Percentiles rank a stretch among this genome's conserved stretches.
Evolutionary conservation across 2,888 invertebrate species (phyloP).

Genomic region (Malacosoma neustria): DNA sequence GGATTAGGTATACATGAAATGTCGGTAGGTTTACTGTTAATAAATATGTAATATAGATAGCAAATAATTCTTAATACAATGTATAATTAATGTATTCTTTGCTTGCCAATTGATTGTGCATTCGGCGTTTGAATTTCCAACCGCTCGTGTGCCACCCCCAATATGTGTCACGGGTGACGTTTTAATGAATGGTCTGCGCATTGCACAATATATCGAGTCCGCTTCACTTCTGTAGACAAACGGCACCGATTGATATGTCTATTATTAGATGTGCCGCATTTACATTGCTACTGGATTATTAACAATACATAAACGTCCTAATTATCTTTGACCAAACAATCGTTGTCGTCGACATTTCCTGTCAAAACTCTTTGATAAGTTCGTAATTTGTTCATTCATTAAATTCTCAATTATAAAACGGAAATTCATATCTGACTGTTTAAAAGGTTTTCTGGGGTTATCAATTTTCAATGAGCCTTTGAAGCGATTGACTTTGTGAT

Average conservation of each 20-base stretch:
- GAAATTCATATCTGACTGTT: background rate
- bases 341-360: background rate
- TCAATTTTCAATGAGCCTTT: background rate
- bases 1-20: no score
- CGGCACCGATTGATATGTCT: constrained; percentile 46
- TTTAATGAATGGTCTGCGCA: constrained; percentile 39
- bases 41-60: no score
- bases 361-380: background rate
- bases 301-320: constrained; percentile 11
- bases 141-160: constrained; percentile 15
- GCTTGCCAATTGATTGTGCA: no score
- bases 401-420: background rate
- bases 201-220: constrained; percentile 37
- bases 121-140: background rate
- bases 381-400: background rate
- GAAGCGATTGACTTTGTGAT: no score
- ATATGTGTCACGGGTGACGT: constrained; percentile 23
- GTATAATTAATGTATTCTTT: no score
- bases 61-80: no score
- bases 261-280: constrained; percentile 33
- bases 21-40: no score
- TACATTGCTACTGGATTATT: constrained; percentile 20
- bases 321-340: constrained; percentile 4
- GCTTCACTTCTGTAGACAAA: constrained; percentile 39
- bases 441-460: no score